Conservation (phyloP, 2,888 invertebrate genomes). For the Trachelus troglodyta region DNA sequence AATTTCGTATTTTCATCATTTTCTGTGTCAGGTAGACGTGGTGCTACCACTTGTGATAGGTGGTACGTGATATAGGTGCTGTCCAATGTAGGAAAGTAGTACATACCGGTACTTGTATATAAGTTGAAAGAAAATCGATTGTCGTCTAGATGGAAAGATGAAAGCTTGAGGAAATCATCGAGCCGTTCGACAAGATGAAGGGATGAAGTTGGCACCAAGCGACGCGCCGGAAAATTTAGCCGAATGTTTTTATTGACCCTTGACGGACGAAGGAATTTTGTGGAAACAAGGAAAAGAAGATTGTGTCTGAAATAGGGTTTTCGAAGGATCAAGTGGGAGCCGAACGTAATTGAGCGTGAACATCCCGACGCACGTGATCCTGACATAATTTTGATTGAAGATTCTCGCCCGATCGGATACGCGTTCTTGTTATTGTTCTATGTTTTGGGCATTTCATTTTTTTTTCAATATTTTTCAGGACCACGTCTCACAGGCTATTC, state of each 20-base stretch:
- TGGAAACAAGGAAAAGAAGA: not conserved
- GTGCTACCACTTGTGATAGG: not conserved
- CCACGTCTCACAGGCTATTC: not conserved
- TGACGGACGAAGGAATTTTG: not conserved
- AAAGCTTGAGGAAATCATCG: not conserved
- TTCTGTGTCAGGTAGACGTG: not conserved
- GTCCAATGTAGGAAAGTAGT: not conserved
- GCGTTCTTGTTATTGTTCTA: not conserved
- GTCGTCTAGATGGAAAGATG: not conserved
- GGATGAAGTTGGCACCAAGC: not conserved
- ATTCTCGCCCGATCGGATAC: not conserved
- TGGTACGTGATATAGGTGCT: not conserved
- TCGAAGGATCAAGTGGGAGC: not conserved
- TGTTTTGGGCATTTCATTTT: not conserved
- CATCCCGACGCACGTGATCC: not conserved
- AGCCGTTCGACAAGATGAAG: not conserved
- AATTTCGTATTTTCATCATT: not conserved
- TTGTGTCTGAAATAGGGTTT: not conserved
- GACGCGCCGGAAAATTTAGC: not conserved
- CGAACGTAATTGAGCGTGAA: not conserved
- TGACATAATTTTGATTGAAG: not conserved
- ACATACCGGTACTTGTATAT: not conserved
- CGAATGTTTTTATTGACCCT: not conserved
- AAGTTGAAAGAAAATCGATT: not conserved
- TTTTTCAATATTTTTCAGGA: not conserved